These are phyloP conservation scores for Rhinophrynus dorsalis DNA, from an alignment of 2,797 vertebrate species.

Conservation along the genomic window DNA sequence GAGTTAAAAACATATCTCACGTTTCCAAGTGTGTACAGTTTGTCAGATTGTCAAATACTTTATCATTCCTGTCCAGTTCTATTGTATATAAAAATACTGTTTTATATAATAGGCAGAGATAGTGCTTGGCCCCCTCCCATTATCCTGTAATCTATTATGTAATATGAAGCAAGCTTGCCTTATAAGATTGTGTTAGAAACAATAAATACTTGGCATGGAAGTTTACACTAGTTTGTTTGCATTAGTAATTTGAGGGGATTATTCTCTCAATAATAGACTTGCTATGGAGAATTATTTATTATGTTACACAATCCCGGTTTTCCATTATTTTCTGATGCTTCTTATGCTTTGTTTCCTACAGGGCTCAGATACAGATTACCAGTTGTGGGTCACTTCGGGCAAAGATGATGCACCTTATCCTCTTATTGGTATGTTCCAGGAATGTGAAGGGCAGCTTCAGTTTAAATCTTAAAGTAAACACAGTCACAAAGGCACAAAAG, in stretches of 20 bases:
- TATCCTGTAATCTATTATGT: too few species aligned
- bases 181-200: neutral
- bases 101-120: slow-evolving; percentile 18
- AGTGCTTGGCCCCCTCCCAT: too few species aligned
- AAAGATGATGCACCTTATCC: slow-evolving; percentile 91
- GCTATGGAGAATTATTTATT: neutral
- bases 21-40: neutral
- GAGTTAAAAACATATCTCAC: neutral
- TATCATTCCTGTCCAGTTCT: neutral
- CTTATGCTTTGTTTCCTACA: slow-evolving; percentile 60
- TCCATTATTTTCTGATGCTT: neutral
- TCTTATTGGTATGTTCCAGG: slow-evolving; percentile 85
- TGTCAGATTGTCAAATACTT: neutral
- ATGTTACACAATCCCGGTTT: neutral
- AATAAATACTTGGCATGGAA: slow-evolving; percentile 3
- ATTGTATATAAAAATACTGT: neutral
- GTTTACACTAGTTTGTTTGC: neutral
- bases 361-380: slow-evolving; percentile 87
- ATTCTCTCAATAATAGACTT: neutral
- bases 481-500: neutral
- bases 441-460: slow-evolving; percentile 13
- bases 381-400: slow-evolving; percentile 92
- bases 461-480: slow-evolving; percentile 27
- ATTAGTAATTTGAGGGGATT: neutral
- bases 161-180: neutral